Conservation (phyloP, 2,113 vertebrate species). For the Perccottus glenii region DNA sequence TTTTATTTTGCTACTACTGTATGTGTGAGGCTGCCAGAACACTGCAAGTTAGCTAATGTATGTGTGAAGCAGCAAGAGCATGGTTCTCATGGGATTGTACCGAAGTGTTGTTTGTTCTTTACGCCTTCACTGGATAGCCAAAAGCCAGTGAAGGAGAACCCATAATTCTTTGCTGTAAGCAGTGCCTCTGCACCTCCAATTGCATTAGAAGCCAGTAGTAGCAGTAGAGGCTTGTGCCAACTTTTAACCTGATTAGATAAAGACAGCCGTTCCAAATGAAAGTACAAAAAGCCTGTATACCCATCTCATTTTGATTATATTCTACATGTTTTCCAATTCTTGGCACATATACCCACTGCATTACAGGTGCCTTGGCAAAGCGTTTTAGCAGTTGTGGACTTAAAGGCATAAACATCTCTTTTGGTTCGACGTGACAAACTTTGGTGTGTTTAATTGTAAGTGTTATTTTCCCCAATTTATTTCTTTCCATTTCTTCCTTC, state of each 20-base stretch:
- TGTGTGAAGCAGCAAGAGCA: slow-evolving; percentile 48
- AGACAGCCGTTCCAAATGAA: slow-evolving; percentile 71
- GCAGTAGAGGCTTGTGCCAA: slow-evolving; percentile 66
- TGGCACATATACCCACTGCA: neutral
- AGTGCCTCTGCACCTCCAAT: slow-evolving; percentile 77
- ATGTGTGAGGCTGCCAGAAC: slow-evolving; percentile 40
- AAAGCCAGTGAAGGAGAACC: slow-evolving; percentile 79
- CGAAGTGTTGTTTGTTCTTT: slow-evolving; percentile 72
- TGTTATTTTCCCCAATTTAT: slow-evolving; percentile 61
- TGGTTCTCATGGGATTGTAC: slow-evolving; percentile 62
- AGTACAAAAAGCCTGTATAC: slow-evolving; percentile 50
- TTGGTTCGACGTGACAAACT: neutral
- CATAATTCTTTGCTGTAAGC: slow-evolving; percentile 80
- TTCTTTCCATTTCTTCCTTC: slow-evolving; percentile 31
- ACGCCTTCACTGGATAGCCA: slow-evolving; percentile 61
- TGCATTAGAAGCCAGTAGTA: slow-evolving; percentile 78
- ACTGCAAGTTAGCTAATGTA: slow-evolving; percentile 52
- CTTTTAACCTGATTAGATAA: slow-evolving; percentile 81
- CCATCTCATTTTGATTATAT: slow-evolving; percentile 32
- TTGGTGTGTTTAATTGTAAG: neutral
- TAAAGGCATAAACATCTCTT: slow-evolving; percentile 2
- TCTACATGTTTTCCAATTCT: slow-evolving; percentile 25
- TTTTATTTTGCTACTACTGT: slow-evolving; percentile 20
- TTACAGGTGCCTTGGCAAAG: slow-evolving; percentile 15
- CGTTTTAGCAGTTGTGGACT: slow-evolving; percentile 1